These are phyloP conservation scores for Apis cerana DNA, from an alignment of 1,140 invertebrate species.

Conservation along the genomic window DNA sequence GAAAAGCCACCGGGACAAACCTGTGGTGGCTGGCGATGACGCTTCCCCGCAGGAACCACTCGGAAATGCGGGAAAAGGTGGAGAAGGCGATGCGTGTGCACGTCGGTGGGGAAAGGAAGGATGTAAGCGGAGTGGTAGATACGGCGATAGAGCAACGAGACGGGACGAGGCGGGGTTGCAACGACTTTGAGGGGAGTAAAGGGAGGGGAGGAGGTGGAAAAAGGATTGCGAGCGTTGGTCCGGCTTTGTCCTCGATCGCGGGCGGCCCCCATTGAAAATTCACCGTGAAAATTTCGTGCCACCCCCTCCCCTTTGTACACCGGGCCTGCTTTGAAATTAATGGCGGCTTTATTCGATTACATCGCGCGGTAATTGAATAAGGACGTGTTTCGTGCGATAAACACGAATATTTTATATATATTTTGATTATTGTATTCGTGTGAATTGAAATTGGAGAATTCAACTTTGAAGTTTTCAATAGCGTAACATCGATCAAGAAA, in stretches of 20 bases:
- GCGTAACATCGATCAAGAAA: too few relatives aligned
- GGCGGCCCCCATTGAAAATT: slow-evolving; percentile 46
- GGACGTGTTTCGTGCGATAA: not conserved
- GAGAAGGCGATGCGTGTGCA: not conserved
- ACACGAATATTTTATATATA: not conserved
- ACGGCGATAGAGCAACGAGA: not conserved
- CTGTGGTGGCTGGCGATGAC: not conserved
- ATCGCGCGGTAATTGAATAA: slow-evolving; percentile 32
- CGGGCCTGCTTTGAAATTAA: slow-evolving; percentile 31
- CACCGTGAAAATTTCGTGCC: slow-evolving; percentile 33
- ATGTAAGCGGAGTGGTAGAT: not conserved
- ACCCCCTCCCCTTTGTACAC: not conserved
- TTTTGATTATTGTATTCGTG: not conserved
- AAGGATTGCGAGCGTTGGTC: slow-evolving; percentile 26
- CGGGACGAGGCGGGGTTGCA: not conserved
- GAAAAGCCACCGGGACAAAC: not conserved
- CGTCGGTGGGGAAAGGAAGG: not conserved
- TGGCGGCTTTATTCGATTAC: slow-evolving; percentile 35
- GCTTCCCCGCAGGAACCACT: slow-evolving; percentile 65
- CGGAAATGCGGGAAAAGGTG: slow-evolving; percentile 43
- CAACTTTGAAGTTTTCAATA: too few relatives aligned
- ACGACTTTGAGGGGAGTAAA: slow-evolving; percentile 49
- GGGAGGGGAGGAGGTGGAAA: not conserved
- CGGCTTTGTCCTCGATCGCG: slow-evolving; percentile 49
- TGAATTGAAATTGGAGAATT: not conserved